Base-by-base conservation (phyloP, 2,113 vertebrate species). In the Haemorhous mexicanus region DNA sequence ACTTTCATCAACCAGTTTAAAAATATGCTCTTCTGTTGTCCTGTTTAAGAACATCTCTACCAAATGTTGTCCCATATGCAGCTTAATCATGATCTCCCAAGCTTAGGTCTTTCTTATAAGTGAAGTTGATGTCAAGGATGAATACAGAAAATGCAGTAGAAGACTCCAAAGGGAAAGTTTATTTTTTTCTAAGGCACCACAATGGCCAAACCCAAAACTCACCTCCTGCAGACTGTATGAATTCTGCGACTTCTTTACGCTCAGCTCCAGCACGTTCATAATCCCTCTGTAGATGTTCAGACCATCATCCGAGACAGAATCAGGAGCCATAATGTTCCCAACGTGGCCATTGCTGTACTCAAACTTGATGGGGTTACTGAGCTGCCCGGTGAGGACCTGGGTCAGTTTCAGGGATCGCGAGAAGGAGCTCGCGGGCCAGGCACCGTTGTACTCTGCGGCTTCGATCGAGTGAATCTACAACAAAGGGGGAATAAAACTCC, bases 161-260 rank as follows among this genome's bases (percentile, higher is more conserved):
- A 59, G 21, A 58, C 39, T 23, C 11, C 37, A 27, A 75, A 58
- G 30, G 33, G 27, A 89, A 59, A n/a, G 6, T 2, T 93, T 74
- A 46, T 39, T 39, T 52, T 73, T 80, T 74, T 49, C 13, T 90
- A 41, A 66, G 44, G 0, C 6, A 67, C 10, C 32, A 30, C 32
- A 35, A 22, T 5, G 23, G 20, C 16, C 46, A 68, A 79, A 64
- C 9, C 21, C 62, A 52, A 88, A 84, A 37, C 95, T 95, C 50
- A 98, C 97, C 98, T 98, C 98, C 80, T 96, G 97, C 23, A 98
- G 61, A 16, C 55, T 96, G 50, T 97, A 98, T 23, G 85, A 93
- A 39, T 96, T 89, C 44, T 97, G 95, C n/a, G 35, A 74, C 87
- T 90, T 95, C 92, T 97, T 98, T 17, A 97, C 19, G 62, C 76